A percentile compares a stretch with the other conserved stretches of the same genome.
Evolutionary conservation across 2,797 vertebrate species (phyloP).

Genomic region (Arrhamphus sclerolepis): DNA sequence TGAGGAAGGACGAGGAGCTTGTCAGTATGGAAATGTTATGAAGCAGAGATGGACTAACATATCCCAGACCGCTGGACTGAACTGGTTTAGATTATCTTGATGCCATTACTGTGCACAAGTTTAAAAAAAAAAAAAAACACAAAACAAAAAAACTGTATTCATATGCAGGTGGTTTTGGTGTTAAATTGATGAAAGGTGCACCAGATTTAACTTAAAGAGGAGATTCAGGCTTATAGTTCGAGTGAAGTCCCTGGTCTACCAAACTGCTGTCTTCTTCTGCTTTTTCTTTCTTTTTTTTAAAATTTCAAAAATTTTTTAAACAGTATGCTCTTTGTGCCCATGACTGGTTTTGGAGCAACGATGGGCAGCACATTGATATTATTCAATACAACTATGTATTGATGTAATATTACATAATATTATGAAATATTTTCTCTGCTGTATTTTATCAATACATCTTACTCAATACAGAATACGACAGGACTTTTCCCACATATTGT

Average conservation of each 20-base stretch:
- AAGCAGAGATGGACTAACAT: constrained; percentile 36
- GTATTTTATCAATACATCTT: constrained; percentile 20
- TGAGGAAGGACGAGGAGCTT: constrained; percentile 3
- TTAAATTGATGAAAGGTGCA: constrained; percentile 4
- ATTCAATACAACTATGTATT: constrained; percentile 27
- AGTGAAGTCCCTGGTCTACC: constrained; percentile 22
- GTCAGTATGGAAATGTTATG: constrained; percentile 22
- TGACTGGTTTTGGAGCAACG: constrained; percentile 46
- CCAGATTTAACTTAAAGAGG: constrained; percentile 8
- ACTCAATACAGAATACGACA: constrained; percentile 17
- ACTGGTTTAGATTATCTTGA: constrained; percentile 35
- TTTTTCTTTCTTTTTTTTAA: constrained; percentile 5
- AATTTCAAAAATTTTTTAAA: constrained; percentile 39
- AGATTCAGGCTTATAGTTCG: constrained; percentile 6
- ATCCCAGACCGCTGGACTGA: constrained; percentile 29
- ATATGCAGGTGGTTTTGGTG: constrained; percentile 23
- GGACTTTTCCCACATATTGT: constrained; percentile 52
- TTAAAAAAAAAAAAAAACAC: too few species aligned
- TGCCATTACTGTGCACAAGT: constrained; percentile 12
- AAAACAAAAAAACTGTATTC: constrained; percentile 1
- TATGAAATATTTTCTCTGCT: constrained; percentile 26
- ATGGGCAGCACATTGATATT: constrained; percentile 33
- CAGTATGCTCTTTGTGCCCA: constrained; percentile 49
- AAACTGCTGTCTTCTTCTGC: constrained; percentile 44
- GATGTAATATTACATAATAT: constrained; percentile 19